Evolutionary conservation across 2,888 invertebrate species (phyloP), one percentile per base, ranked within the genome.

Genomic region (Tenthredo scrophulariae): DNA sequence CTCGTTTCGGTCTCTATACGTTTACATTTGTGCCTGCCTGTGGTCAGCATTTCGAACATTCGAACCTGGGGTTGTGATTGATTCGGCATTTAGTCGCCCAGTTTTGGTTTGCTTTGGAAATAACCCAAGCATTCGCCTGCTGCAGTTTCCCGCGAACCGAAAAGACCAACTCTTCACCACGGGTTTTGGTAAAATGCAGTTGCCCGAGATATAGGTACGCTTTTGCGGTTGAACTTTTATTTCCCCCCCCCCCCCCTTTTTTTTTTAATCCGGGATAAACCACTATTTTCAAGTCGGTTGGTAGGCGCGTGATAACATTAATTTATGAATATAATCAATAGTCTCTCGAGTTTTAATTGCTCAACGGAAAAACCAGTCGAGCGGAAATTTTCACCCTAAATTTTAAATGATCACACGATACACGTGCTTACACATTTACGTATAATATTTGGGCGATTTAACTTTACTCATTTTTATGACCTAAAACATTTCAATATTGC

Each of bases 31-130:
- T 82, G 40, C 82, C 84, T 67, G 67, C 84, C 87, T 85, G 86
- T 79, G 70, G 77, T 85, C 84, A 87, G 88, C 87, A 86, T 86
- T 88, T 88, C 85, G 90, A 89, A 90, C 86, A 85, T 79, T 65
- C 86, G 87, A 89, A 88, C 87, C 86, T 91, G 91, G 89, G 91
- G 91, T 91, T 89, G 90, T 89, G 91, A 91, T 91, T 91, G 91
- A 91, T 91, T 91, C 91, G 90, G 90, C 90, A 91, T 91, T 91
- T 90, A 90, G 91, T 90, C 90, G 90, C 87, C 88, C 90, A 89
- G 90, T 91, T 91, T 91, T 90, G 91, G 91, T 91, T 91, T 91
- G 91, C 91, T 91, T 91, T 91, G 91, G 91, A 91, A 91, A 91
- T 91, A 91, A 91, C 91, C 91, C 91, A 91, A 91, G 91, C 91